Base-by-base conservation (phyloP, 2,888 invertebrate genomes). In the Sisyra nigra region DNA sequence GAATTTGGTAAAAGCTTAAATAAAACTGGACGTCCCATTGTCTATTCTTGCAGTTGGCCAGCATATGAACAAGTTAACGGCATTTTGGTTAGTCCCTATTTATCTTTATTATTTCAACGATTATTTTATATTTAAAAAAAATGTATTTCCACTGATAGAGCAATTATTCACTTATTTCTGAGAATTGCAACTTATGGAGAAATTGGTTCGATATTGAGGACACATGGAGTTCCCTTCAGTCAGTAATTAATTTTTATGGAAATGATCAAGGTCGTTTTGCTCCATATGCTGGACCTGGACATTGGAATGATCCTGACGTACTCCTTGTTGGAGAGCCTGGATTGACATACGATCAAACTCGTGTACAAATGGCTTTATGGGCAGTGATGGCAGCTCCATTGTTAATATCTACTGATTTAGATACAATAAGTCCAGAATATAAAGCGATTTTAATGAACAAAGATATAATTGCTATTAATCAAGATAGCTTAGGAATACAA, bases 1-100 rank as follows among this genome's bases (percentile, higher is more conserved):
- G 66, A 69, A 45, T 81, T 86, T 64, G 78, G 77, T 3, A 62
- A 62, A 50, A 68, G 71, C 51, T 60, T 88, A 48, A 87, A 87
- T 57, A 62, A 68, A 46, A 81, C 83, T 34, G 83, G 82, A 9
- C 69, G 85, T 17, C 74, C 76, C 0, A 85, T 88, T 48, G 68
- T 85, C 1, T 88, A 79, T 56, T 83, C 84, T 0, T 88, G 88
- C 62, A 82, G 82, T 54, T 88, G 85, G 83, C 87, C 88, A 2
- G 80, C 79, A 5, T 89, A 88, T 56, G 72, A 76, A 55, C 71
- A 76, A 52, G 72, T 65, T 41, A 58, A 64, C 44, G 61, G 67
- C 3, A 65, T 70, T 49, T 54, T 57, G 52, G 77, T 77, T 59
- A 57, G 55, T n/a, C n/a, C n/a, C n/a, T 30, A n/a, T n/a, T n/a